A percentile compares a stretch with the other conserved stretches of the same genome.
Conservation (phyloP, 92 coral and sea anemone genomes). For the Palythoa heliodiscus region DNA sequence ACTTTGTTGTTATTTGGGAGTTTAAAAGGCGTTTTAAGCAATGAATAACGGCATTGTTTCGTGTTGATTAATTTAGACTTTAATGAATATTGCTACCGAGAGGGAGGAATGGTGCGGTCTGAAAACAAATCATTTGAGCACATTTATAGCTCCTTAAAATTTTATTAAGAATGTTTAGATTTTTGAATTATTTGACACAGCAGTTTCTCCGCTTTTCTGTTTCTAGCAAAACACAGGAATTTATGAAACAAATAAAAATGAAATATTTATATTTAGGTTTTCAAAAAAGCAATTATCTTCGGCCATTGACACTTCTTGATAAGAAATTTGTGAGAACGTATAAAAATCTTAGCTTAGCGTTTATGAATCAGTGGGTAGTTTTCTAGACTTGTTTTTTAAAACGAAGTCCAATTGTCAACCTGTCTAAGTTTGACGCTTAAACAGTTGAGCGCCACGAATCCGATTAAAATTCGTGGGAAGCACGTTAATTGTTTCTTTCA, state of each 20-base stretch:
- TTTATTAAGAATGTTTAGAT: too few species aligned
- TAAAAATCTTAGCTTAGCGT: background rate
- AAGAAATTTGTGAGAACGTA: background rate
- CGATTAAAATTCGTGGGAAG: background rate
- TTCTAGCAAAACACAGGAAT: too few species aligned
- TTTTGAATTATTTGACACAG: background rate
- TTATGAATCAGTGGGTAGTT: background rate
- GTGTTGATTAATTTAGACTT: background rate
- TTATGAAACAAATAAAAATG: background rate
- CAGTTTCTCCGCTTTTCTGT: background rate
- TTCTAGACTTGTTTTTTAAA: too few species aligned
- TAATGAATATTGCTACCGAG: background rate
- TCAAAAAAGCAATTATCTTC: slow-evolving; percentile 5
- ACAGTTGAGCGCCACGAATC: background rate
- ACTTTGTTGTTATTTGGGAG: background rate
- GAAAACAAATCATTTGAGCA: background rate
- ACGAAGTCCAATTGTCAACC: too few species aligned
- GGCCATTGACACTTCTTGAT: background rate
- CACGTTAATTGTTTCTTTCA: background rate
- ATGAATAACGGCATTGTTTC: background rate
- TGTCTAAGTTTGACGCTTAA: background rate
- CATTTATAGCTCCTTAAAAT: too few species aligned
- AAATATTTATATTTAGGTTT: background rate
- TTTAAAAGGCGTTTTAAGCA: slow-evolving; percentile 1
- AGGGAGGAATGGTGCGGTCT: background rate